Evolutionary conservation across 2,888 invertebrate genomes (phyloP), one percentile per base, ranked within the genome.

Genomic region (Machimus atricapillus): DNA sequence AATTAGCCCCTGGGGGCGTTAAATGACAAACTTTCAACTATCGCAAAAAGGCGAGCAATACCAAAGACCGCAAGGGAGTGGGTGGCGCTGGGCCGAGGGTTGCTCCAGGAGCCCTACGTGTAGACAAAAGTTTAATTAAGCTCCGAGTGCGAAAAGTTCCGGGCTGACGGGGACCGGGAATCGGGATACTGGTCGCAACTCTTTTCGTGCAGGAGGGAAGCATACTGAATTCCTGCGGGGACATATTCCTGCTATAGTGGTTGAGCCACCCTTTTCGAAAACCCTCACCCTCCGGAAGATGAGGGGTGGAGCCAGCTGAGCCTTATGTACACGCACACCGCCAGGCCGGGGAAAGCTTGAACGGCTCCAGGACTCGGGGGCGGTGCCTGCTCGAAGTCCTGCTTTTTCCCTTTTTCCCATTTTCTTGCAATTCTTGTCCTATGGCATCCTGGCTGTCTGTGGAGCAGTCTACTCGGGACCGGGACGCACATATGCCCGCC

Each of bases 51-150:
- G 76, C 76, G 58, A 86, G 37, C 52, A 52, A 19, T 73, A 77
- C 86, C 31, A 83, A 86, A 86, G 83, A 34, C 16, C 19, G 16
- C 7, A 16, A 34, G 34, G 79, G 43, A 12, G 14, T 34, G 12
- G 82, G 19, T 16, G 5, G 19, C 0, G 14, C 4, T 40, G 12
- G 37, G 73, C 2, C 16, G 3, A 2, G 73, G 83, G 83, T 19
- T n/a, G 40, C 1, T 14, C 19, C 37, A 40, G n/a, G 73, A 31
- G 58, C 8, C 12, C 14, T 27, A 74, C n/a, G 74, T n/a, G n/a
- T 74, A 46, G 85, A 73, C 74, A 85, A 74, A 85, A 85, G 74
- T 88, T 88, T 88, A 85, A 88, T 88, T 88, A 87, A 88, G 88
- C 88, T 88, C 43, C 40, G 27, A 58, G 37, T 87, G 43, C 58